Conservation (phyloP, 2,113 vertebrate genomes). For the Gadus macrocephalus region DNA sequence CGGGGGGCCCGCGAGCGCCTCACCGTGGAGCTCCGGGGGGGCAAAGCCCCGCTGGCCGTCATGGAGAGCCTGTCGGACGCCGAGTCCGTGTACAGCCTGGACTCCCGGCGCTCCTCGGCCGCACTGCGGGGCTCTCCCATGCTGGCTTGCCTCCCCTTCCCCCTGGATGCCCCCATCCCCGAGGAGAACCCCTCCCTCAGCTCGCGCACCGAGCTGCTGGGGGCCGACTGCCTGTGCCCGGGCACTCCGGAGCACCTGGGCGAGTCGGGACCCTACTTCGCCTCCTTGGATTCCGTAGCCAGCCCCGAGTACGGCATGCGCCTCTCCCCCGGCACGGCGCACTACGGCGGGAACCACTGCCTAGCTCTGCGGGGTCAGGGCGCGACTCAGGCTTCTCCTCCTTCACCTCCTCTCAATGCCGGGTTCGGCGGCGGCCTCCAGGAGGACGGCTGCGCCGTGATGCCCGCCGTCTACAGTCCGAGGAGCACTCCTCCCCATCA, state of each 20-base stretch:
- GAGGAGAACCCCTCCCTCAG: constrained; percentile 97
- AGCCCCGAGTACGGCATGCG: constrained; percentile 56
- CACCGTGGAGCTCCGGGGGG: constrained; percentile 85
- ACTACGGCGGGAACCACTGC: constrained; percentile 65
- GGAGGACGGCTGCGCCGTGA: constrained; percentile 51
- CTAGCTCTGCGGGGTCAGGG: constrained; percentile 60
- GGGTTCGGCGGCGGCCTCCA: constrained; percentile 41
- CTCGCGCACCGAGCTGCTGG: constrained; percentile 93
- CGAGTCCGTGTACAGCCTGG: constrained; percentile 93
- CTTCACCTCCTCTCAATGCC: constrained; percentile 57
- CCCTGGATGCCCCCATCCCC: constrained; percentile 88
- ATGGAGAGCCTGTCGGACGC: constrained; percentile 98
- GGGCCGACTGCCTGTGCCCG: constrained; percentile 87
- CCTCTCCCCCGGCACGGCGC: constrained; percentile 56
- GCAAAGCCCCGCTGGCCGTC: constrained; percentile 90
- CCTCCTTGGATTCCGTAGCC: constrained; percentile 56
- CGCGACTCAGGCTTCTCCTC: constrained; percentile 8
- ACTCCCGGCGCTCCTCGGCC: constrained; percentile 93
- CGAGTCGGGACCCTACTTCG: constrained; percentile 69
- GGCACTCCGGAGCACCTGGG: constrained; percentile 73
- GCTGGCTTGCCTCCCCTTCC: constrained; percentile 89
- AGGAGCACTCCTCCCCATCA: constrained; percentile 57
- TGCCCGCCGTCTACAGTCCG: constrained; percentile 60
- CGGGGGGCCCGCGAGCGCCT: constrained; percentile 89
- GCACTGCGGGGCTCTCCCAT: constrained; percentile 92